These are phyloP conservation scores for Halcyon malimbica DNA, from an alignment of 2,113 vertebrate genomes.

Conservation along the genomic window DNA sequence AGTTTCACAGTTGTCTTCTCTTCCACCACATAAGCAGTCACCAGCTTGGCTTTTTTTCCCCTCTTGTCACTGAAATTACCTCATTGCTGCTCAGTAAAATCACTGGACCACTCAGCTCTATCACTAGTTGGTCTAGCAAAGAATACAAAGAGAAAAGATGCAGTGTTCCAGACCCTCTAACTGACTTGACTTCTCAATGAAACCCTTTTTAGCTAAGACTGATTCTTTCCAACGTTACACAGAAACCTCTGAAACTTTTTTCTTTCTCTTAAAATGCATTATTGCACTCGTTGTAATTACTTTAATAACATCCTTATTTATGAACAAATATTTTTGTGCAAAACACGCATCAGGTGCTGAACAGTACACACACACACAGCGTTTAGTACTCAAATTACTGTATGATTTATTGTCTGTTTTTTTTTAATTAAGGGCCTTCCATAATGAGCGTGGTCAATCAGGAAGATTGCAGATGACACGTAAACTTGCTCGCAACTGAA, in stretches of 20 bases:
- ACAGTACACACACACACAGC: background rate
- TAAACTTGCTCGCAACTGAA: background rate
- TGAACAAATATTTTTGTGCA: background rate
- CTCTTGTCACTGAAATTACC: background rate
- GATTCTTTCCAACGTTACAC: accelerated
- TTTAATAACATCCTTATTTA: background rate
- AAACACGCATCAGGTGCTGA: background rate
- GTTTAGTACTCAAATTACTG: background rate
- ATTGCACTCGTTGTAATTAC: background rate
- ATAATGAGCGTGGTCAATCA: background rate
- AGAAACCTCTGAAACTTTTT: background rate
- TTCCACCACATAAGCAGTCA: background rate
- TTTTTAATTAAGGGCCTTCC: background rate
- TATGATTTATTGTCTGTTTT: background rate
- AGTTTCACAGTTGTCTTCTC: background rate
- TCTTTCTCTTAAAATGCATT: background rate
- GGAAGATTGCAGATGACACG: background rate
- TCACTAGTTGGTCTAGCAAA: background rate
- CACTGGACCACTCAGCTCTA: background rate
- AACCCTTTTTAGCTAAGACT: background rate
- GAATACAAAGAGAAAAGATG: background rate
- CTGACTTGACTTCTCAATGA: background rate
- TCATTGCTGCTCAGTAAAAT: slow-evolving; percentile 14
- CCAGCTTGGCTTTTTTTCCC: background rate
- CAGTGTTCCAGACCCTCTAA: background rate